Evolutionary conservation across 1,140 invertebrate species (phyloP).

Genomic region (Tyrophagus putrescentiae): DNA sequence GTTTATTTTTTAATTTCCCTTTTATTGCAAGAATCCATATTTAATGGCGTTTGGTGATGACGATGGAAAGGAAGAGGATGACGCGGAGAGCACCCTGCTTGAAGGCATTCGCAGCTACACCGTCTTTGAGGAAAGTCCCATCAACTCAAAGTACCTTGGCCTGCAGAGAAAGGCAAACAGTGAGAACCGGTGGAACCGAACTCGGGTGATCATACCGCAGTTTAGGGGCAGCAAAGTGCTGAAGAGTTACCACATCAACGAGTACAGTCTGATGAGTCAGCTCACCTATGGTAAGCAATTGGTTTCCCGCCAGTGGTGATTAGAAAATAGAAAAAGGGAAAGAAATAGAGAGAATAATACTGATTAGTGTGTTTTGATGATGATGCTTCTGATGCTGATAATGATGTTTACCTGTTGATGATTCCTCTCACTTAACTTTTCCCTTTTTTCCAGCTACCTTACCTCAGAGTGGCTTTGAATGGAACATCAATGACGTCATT

Average conservation of each 20-base stretch:
- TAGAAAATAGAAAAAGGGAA: background rate
- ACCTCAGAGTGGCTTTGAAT: constrained; percentile 8
- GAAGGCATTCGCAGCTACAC: background rate
- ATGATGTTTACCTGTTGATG: too few species aligned
- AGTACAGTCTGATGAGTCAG: background rate
- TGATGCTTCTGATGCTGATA: too few species aligned
- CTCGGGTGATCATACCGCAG: background rate
- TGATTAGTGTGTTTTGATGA: too few species aligned
- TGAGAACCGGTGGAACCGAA: background rate
- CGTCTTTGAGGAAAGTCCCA: background rate
- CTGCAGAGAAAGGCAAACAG: background rate
- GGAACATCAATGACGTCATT: constrained; percentile 9
- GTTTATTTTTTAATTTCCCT: too few species aligned
- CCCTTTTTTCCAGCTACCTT: background rate
- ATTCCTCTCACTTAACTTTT: too few species aligned
- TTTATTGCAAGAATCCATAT: background rate
- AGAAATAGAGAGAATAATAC: background rate
- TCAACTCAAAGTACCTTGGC: background rate
- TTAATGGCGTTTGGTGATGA: background rate
- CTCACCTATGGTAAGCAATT: constrained; percentile 4
- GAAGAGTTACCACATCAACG: background rate
- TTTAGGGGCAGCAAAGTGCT: background rate
- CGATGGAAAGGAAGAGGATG: background rate
- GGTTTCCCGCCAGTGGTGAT: background rate
- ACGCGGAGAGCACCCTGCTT: background rate